Evolutionary conservation across 30 jellyfish, hydroid and myxozoan genomes (phyloP), one percentile per base, ranked within the genome.

Genomic region (Hydractinia echinata): DNA sequence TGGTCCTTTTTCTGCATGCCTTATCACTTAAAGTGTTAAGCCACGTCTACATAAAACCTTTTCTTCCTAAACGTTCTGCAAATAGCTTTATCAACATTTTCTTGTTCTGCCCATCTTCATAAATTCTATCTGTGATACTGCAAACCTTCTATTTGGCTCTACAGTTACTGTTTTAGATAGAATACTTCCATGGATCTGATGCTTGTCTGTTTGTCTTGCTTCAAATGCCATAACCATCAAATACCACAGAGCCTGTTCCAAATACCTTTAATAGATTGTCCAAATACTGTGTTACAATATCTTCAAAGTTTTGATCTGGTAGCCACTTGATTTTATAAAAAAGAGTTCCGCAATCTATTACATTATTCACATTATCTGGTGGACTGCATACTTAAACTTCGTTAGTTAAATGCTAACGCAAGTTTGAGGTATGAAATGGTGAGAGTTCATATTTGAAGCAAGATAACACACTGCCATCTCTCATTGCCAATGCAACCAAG

Each of bases 401-500:
- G 10, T 56, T 56, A 56, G 68, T 56, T 56, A 56, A 56, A 56
- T 56, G 68, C n/a, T 56, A 10, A n/a, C 68, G 68, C n/a, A 56
- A 56, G 10, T 56, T 56, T 56, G 68, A 56, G 13, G 68, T n/a
- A 56, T 10, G 68, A n/a, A 56, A 56, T 56, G 68, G 68, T 56
- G 68, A 56, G 10, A 56, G 68, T 56, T 56, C 68, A 56, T 9
- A 56, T n/a, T 56, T 56, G 68, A 56, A 56, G 68, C 68, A 56
- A 56, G 68, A 56, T 56, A n/a, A 10, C 10, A 56, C 68, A 56
- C n/a, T n/a, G 10, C 68, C 68, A 56, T 56, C 68, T 56, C 68
- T 56, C 68, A 56, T 56, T 56, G n/a, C 68, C 68, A 56, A 56
- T 56, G 68, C 68, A 56, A 56, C n/a, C n/a, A 56, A 56, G 68